Evolutionary conservation across 1,140 invertebrate genomes (phyloP), one percentile per base, ranked within the genome.

Genomic region (Tachypleus tridentatus): DNA sequence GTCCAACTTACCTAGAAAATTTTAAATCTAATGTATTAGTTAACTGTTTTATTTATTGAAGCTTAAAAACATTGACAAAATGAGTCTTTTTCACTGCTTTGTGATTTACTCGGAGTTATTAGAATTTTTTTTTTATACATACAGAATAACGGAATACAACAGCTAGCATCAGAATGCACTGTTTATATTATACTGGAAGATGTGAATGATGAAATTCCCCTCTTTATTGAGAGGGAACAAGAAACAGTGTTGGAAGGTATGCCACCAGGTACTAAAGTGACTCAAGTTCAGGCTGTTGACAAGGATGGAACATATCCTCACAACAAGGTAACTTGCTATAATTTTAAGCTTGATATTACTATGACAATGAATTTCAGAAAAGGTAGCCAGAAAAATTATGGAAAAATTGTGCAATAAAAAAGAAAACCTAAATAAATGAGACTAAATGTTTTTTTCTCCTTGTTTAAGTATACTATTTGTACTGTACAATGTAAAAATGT

Each of bases 291-390:
- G 76, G 94, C 95, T 47, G 90, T 91, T 61, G 95, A 98, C 80
- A 93, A 93, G 75, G 95, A 98, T 77, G 92, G 92, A 72, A 94
- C 91, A 49, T 89, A 88, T 72, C 92, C 91, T 48, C 93, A 94
- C 77, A 94, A 93, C 80, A 85, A 91, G 83, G 69, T 70, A 8
- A 61, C 59, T 7, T 7, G 9, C 29, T 29, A 29, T 29, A 54
- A 54, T 54, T 8, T 54, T n/a, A 54, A 54, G 7, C 7, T 54
- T 54, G 1, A 54, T 54, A 8, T 54, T 8, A 54, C 3, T 54
- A 54, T 54, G n/a, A 8, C n/a, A 54, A n/a, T 54, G 53, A 54
- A 7, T 8, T 54, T 54, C n/a, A 8, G 53, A 54, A 54, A 29
- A 29, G 29, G 29, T 29, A 29, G 29, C 29, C 29, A 29, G 29